A percentile compares a stretch with the other conserved stretches of the same genome.
These are phyloP conservation scores for Chromoteleia sp. DNA, from an alignment of 2,888 invertebrate species.

Conservation along the genomic window DNA sequence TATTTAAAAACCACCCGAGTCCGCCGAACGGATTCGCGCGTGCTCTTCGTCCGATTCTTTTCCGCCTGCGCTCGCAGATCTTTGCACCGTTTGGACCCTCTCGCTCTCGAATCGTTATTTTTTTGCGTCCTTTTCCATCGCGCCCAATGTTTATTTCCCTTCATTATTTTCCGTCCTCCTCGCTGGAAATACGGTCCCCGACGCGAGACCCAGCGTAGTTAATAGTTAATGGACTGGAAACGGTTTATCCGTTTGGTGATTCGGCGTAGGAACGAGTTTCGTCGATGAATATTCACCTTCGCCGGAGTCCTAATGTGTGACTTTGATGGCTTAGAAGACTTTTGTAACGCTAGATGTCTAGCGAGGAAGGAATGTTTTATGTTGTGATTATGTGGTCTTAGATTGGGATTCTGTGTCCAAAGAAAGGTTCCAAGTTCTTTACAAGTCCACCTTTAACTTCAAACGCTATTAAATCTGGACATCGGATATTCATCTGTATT, in stretches of 20 bases:
- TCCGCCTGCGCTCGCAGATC: slow-evolving; percentile 30
- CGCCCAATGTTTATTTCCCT: slow-evolving; percentile 69
- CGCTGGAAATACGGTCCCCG: slow-evolving; percentile 75
- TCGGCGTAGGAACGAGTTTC: slow-evolving; percentile 34
- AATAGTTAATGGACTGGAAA: slow-evolving; percentile 83
- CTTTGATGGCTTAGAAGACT: slow-evolving; percentile 27
- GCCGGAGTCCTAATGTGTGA: slow-evolving; percentile 27
- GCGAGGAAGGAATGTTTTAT: slow-evolving; percentile 16
- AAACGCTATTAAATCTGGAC: too few species aligned
- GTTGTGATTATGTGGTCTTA: slow-evolving; percentile 19
- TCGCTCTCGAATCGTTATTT: slow-evolving; percentile 49
- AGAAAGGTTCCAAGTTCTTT: too few species aligned
- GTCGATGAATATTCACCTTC: slow-evolving; percentile 58
- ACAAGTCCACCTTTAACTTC: too few species aligned
- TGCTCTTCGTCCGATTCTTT: slow-evolving; percentile 70
- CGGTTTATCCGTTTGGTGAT: slow-evolving; percentile 77
- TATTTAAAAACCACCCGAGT: slow-evolving; percentile 83
- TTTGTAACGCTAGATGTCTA: slow-evolving; percentile 16
- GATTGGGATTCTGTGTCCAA: too few species aligned
- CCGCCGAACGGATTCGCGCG: slow-evolving; percentile 64
- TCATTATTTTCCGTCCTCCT: slow-evolving; percentile 69
- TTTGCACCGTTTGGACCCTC: slow-evolving; percentile 15
- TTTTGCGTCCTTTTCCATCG: slow-evolving; percentile 68
- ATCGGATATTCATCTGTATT: too few species aligned
- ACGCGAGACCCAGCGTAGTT: slow-evolving; percentile 78